These are phyloP conservation scores for Hydrotaea cyrtoneurina DNA, from an alignment of 2,888 invertebrate genomes.

Conservation along the genomic window DNA sequence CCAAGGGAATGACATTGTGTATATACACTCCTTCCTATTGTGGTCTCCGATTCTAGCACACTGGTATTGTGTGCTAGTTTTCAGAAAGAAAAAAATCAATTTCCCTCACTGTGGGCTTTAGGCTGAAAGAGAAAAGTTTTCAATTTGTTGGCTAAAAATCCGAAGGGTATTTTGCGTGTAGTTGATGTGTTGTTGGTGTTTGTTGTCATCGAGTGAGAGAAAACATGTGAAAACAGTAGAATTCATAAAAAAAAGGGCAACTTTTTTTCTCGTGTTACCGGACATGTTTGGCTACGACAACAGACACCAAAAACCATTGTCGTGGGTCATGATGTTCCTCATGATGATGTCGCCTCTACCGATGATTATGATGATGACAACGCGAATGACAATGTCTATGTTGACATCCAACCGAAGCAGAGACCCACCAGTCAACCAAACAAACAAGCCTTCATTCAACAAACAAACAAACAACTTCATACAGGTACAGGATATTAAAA, in stretches of 20 bases:
- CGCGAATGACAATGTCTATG: constrained; percentile 14
- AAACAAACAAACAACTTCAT: constrained; percentile 37
- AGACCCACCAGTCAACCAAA: background rate
- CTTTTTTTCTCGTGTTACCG: background rate
- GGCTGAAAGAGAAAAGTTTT: background rate
- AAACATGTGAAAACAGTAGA: background rate
- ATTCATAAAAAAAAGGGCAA: background rate
- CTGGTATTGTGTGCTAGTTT: no score
- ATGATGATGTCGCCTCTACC: background rate
- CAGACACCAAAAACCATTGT: constrained; percentile 20
- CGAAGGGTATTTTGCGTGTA: constrained; percentile 13
- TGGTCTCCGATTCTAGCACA: no score
- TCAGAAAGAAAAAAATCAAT: no score
- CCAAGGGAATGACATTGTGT: no score
- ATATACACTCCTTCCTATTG: no score
- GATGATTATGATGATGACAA: constrained; percentile 18
- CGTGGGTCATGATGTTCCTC: constrained; percentile 13
- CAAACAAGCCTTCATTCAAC: background rate
- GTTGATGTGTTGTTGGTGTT: constrained; percentile 12
- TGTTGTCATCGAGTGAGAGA: background rate
- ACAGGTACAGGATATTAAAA: constrained; percentile 38
- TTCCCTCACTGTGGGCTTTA: background rate
- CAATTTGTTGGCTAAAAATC: constrained; percentile 15
- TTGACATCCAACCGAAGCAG: constrained; percentile 1
- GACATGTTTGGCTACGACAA: constrained; percentile 9